Conservation (phyloP, 2,888 invertebrate species). For the Loripinus fragilis region DNA sequence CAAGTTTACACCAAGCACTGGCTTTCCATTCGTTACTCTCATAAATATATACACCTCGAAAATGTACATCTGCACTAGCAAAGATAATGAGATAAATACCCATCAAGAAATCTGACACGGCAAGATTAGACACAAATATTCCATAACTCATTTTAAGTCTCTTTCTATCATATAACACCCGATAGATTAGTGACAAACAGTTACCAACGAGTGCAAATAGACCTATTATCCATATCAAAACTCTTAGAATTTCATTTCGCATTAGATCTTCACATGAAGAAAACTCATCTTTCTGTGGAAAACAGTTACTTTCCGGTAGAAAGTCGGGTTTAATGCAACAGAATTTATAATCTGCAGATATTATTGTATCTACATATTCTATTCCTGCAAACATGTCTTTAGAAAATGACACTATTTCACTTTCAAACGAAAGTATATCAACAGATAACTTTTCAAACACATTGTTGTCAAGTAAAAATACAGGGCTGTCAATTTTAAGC, state of each 20-base stretch:
- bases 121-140: no score
- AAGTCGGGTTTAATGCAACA: not conserved
- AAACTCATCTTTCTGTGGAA: not conserved
- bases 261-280: slow-evolving; percentile 2
- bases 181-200: not conserved
- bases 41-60: no score
- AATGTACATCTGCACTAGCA: no score
- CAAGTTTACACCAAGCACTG: no score
- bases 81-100: no score
- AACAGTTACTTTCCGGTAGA: not conserved
- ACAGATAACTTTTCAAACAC: no score
- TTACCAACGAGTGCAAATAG: not conserved
- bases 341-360: not conserved
- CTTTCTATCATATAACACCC: not conserved
- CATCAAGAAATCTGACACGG: no score
- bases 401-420: not conserved
- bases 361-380: not conserved
- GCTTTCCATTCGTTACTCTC: no score
- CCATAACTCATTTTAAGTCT: no score
- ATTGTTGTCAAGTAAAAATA: not conserved
- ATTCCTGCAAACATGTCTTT: not conserved
- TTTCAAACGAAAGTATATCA: not conserved
- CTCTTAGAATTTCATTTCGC: not conserved
- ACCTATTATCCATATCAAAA: slow-evolving; percentile 1
- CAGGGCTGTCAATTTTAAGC: not conserved